A percentile compares a stretch with the other conserved stretches of the same genome.
These are phyloP conservation scores for Heliconius hermathena DNA, from an alignment of 1,140 invertebrate species.

Conservation along the genomic window DNA sequence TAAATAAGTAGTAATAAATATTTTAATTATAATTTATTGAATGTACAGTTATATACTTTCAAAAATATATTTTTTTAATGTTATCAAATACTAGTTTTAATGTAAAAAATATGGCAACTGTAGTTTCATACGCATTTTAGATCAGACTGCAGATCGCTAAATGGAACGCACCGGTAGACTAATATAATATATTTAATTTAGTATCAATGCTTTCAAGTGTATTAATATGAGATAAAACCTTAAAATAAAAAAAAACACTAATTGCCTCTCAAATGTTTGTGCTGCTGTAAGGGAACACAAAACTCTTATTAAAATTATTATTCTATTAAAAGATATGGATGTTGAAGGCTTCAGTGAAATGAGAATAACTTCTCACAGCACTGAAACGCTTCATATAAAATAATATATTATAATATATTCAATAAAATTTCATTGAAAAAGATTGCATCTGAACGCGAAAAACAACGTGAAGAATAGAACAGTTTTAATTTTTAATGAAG, in stretches of 20 bases:
- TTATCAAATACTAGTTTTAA: too few relatives aligned
- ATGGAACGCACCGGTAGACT: neutral
- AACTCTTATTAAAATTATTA: neutral
- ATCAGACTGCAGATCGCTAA: neutral
- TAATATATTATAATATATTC: neutral
- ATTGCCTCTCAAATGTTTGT: slow-evolving; percentile 9
- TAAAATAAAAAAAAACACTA: neutral
- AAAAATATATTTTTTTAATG: neutral
- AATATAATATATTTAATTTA: neutral
- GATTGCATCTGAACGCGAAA: neutral
- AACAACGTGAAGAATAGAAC: neutral
- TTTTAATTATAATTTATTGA: too few relatives aligned
- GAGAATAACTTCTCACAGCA: neutral
- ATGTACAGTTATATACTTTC: neutral
- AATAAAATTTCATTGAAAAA: neutral
- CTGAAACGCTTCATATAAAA: too few relatives aligned
- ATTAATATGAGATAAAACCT: neutral
- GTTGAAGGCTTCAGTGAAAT: neutral
- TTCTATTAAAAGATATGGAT: too few relatives aligned
- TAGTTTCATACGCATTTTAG: neutral
- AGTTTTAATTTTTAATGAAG: neutral
- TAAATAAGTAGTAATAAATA: too few relatives aligned
- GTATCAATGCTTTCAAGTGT: neutral
- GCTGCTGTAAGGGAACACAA: neutral
- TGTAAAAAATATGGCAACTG: neutral